These are phyloP conservation scores for Chromoteleia sp. DNA, from an alignment of 2,888 invertebrate species.

Conservation along the genomic window DNA sequence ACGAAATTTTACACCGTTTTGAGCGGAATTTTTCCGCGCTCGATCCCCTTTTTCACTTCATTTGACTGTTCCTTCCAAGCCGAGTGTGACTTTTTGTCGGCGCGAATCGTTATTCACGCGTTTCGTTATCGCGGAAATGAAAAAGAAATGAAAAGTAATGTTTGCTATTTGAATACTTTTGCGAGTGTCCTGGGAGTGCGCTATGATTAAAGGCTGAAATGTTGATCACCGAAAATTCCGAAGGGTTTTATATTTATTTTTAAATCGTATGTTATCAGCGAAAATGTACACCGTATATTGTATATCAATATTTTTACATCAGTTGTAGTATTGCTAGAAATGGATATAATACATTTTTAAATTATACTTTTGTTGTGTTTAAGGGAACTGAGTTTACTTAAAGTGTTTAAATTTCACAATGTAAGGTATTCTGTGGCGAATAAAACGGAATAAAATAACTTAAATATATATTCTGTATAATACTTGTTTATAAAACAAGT, in stretches of 20 bases:
- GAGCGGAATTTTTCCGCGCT: conserved; percentile 44
- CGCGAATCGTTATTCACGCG: conserved; percentile 60
- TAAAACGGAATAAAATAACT: no score
- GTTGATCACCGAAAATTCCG: conserved; percentile 37
- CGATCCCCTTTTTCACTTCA: conserved; percentile 47
- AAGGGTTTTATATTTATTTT: conserved; percentile 18
- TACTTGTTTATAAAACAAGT: no score
- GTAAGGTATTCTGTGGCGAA: no score
- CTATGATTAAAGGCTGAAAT: conserved; percentile 41
- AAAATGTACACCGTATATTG: conserved; percentile 3
- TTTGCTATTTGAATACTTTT: conserved; percentile 58
- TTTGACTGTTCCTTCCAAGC: conserved; percentile 38
- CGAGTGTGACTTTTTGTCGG: conserved; percentile 54
- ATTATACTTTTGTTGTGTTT: no score
- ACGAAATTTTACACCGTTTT: conserved; percentile 58
- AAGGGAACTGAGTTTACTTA: no score
- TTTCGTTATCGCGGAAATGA: conserved; percentile 50
- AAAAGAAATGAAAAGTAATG: conserved; percentile 51
- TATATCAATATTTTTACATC: not conserved
- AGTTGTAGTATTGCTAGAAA: no score
- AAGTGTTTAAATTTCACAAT: no score
- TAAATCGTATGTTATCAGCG: not conserved
- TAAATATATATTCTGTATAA: no score
- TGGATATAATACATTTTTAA: no score
- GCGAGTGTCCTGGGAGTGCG: conserved; percentile 34